Base-by-base conservation (phyloP, 2,888 invertebrate genomes). In the Encarsia formosa region DNA sequence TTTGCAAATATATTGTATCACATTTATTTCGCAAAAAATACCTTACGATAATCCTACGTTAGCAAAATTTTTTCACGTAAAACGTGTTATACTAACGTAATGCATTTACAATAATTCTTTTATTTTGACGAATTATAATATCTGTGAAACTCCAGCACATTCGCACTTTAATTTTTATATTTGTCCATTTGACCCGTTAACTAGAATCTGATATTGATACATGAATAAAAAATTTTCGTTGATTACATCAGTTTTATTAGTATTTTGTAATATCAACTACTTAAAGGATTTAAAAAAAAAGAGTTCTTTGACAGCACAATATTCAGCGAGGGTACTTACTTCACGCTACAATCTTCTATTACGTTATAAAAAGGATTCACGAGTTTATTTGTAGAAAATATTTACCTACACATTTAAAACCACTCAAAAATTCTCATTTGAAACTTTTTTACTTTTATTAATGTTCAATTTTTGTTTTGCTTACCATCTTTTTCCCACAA, bases 1-100 rank as follows among this genome's bases (percentile, higher is more conserved):
- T 61, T 59, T 64, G 61, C 62, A 65, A 66, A 64, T 60, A 63
- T 61, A 61, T 65, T 60, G 59, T 60, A 60, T 63, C 63, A 63
- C 61, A 57, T 63, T 64, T 62, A 61, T 64, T 63, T 61, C 61
- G 56, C 62, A 61, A 62, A 61, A 59, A 60, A 62, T 59, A 57
- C 57, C 46, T 49, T 59, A 63, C 62, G 63, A 59, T 61, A 61
- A 63, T 59, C 60, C 61, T 62, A 63, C 56, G 42, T 41, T 38
- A 34, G 52, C 41, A 52, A 52, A 52, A 57, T 55, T 52, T 40
- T 52, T 51, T 57, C 40, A 52, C 47, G 52, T 52, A 47, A 32
- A 57, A 57, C 57, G 49, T 56, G 32, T 56, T 51, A 39, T 47
- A 59, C 49, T 49, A 56, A 38, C 52, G 52, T 51, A 45, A 52